phyloP scores from a whole-genome alignment of 2,888 invertebrate genomes.

The Unio pictorum region DNA sequence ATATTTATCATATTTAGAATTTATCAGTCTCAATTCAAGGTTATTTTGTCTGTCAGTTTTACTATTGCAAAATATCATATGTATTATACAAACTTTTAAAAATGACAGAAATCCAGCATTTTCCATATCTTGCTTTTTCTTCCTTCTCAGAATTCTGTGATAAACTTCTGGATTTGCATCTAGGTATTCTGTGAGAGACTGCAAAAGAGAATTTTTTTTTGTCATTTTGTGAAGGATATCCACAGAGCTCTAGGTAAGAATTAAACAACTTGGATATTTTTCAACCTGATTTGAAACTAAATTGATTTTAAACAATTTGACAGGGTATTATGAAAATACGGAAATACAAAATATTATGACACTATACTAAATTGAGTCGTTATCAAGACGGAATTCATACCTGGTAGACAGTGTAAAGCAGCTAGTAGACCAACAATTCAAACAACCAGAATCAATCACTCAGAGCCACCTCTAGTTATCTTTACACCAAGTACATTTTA shows the following conservation, averaged over 20 bases:
- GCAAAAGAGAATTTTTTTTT: constrained; percentile 8
- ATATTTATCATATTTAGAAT: no score
- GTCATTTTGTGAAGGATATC: neutral
- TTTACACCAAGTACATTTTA: no score
- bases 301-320: neutral
- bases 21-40: neutral
- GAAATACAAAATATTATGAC: no score
- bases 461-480: no score
- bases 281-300: neutral
- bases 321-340: neutral
- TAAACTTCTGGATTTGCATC: constrained; percentile 54
- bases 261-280: neutral
- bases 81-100: constrained; percentile 47
- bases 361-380: no score
- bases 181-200: constrained; percentile 55
- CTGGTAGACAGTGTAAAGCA: no score
- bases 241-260: neutral
- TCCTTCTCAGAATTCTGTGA: constrained; percentile 47
- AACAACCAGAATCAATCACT: no score
- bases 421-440: no score
- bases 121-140: constrained; percentile 60
- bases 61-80: no score
- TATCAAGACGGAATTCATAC: no score
- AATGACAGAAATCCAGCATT: constrained; percentile 53
- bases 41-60: neutral